Percentiles rank a stretch among this genome's conserved stretches.
These are phyloP conservation scores for Onychorhynchus coronatus DNA, from an alignment of 2,113 vertebrate genomes.

Conservation along the genomic window DNA sequence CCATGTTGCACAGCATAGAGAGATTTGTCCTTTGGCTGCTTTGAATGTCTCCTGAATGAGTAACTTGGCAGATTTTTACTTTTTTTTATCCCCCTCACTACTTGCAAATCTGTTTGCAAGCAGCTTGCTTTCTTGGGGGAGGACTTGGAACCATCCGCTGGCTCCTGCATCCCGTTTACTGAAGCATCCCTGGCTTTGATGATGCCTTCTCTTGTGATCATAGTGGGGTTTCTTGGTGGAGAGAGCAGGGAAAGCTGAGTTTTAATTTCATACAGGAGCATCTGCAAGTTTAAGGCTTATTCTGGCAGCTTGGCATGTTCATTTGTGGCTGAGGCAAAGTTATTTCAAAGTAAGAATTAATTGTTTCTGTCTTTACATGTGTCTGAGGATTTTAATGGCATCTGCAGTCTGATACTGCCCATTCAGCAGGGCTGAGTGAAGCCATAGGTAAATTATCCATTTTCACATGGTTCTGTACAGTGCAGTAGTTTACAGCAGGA, in stretches of 20 bases:
- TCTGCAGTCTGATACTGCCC: background rate
- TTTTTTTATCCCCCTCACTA: background rate
- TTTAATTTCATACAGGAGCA: background rate
- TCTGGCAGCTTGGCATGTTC: background rate
- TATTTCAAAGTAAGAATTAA: background rate
- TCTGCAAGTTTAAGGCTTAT: background rate
- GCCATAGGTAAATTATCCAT: background rate
- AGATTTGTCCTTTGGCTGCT: background rate
- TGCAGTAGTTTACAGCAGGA: fast-evolving
- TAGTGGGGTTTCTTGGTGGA: background rate
- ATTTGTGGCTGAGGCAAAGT: background rate
- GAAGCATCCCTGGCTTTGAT: conserved; percentile 35
- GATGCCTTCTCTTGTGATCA: background rate
- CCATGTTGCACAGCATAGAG: background rate
- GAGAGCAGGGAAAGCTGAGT: background rate
- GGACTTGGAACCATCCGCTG: conserved; percentile 44
- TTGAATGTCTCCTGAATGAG: conserved; percentile 23
- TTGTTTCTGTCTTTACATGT: background rate
- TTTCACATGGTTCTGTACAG: fast-evolving
- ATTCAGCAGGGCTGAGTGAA: background rate
- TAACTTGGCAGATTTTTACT: conserved; percentile 18
- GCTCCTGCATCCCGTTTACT: background rate
- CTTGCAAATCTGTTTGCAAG: conserved; percentile 67
- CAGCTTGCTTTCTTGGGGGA: conserved; percentile 48
- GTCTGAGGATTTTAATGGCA: background rate